Conservation (phyloP, 2,797 vertebrate genomes). For the Cossypha caffra region DNA sequence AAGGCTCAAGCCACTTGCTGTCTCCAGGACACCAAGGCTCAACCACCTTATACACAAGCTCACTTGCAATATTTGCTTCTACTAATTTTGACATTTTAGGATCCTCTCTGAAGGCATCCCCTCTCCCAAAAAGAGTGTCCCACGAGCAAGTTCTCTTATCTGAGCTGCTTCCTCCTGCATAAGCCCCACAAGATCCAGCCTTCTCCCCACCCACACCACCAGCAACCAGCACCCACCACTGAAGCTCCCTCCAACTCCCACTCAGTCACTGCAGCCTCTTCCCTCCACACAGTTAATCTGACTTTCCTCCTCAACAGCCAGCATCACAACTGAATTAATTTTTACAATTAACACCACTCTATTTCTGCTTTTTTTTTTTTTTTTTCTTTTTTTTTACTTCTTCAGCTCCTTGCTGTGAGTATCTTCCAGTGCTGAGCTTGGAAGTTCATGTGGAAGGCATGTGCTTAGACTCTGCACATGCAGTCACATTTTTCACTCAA, state of each 20-base stretch:
- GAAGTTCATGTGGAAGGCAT: too few relatives aligned
- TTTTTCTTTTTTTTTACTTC: neutral
- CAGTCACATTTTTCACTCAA: neutral
- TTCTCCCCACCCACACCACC: neutral
- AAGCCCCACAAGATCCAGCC: rapidly evolving
- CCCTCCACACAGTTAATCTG: neutral
- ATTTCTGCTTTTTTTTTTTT: neutral
- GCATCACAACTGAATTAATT: neutral
- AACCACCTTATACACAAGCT: neutral
- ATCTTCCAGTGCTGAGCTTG: neutral
- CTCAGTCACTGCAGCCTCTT: rapidly evolving
- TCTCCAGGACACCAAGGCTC: neutral
- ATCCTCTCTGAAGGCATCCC: neutral
- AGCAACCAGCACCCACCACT: neutral
- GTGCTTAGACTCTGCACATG: neutral
- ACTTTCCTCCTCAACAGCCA: neutral
- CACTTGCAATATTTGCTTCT: neutral
- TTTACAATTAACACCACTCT: rapidly evolving
- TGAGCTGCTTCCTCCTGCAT: neutral
- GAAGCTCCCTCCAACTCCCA: neutral
- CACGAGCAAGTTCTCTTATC: neutral
- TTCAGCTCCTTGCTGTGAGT: neutral
- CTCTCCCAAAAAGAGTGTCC: neutral
- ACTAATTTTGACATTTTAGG: neutral
- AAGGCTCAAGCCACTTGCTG: neutral